Evolutionary conservation across 2,797 vertebrate genomes (phyloP).

Genomic region (Melanitta fusca): DNA sequence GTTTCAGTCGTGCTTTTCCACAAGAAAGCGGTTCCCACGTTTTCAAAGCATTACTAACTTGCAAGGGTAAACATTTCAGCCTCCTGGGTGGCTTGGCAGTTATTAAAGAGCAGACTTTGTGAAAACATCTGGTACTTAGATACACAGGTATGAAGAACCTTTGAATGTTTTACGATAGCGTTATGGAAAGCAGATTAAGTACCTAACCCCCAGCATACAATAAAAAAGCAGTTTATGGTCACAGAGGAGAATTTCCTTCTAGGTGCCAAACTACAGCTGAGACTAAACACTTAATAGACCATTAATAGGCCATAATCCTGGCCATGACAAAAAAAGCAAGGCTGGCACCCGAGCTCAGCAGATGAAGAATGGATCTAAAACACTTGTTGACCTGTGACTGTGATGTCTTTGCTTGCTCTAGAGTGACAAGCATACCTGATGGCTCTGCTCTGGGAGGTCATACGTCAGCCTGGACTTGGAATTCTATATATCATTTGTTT

Average conservation of each 20-base stretch:
- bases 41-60: not conserved
- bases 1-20: not conserved
- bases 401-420: not conserved
- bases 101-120: not conserved
- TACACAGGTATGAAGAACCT: not conserved
- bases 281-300: not conserved
- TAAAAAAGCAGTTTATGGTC: not conserved
- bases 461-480: not conserved
- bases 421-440: not conserved
- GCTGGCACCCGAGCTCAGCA: not conserved
- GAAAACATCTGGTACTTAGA: not conserved
- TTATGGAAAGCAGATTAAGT: not conserved
- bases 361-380: not conserved
- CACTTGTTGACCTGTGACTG: accelerated
- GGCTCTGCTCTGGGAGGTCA: not conserved
- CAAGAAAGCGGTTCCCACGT: not conserved
- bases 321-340: not conserved
- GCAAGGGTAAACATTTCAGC: not conserved
- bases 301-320: not conserved
- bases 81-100: not conserved
- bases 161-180: accelerated
- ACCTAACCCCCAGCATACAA: not conserved
- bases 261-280: not conserved
- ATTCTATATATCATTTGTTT: not conserved
- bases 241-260: not conserved